Base-by-base conservation (phyloP, 2,113 vertebrate genomes). In the Ammospiza caudacuta region DNA sequence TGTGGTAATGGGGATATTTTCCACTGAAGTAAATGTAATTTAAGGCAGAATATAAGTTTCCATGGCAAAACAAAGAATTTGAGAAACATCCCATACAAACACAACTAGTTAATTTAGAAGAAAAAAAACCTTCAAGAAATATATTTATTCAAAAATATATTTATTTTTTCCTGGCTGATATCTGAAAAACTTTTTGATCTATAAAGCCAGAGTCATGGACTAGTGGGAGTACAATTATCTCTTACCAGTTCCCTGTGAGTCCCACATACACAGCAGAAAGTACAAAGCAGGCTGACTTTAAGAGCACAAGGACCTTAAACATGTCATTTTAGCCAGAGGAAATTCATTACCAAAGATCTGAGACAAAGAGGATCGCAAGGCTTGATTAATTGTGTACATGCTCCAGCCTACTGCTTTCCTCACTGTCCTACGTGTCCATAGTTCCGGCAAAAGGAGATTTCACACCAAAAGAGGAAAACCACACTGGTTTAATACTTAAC, bases 391-490 rank as follows among this genome's bases (percentile, higher is more conserved):
- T 81, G 22, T 57, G 39, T 41, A 49, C 57, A 39, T 78, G 28
- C 57, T 75, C 77, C 49, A 80, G 27, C 37, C 57, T 68, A 54
- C 31, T 31, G 27, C 41, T 92, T 92, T 89, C 54, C 83, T 92
- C 69, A 28, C 28, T 57, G 5, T 66, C 89, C 49, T 44, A 46
- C n/a, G 33, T 20, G 22, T 23, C 83, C 12, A n/a, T 20, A 44
- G 63, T 17, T 82, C 24, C 59, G n/a, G 69, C 76, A 78, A 94
- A 83, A 67, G 54, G 33, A 62, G 35, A 89, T 93, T 88, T 93
- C 55, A 87, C 64, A 67, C 61, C 46, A 86, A 86, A 96, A 86
- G 22, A 59, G 69, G 80, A 89, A 90, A 94, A 64, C 11, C 70
- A 77, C 19, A 0, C 16, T 84, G 37, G 15, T 66, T 55, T 69